These are phyloP conservation scores for Spea bombifrons DNA, from an alignment of 2,113 vertebrate genomes.

Conservation along the genomic window DNA sequence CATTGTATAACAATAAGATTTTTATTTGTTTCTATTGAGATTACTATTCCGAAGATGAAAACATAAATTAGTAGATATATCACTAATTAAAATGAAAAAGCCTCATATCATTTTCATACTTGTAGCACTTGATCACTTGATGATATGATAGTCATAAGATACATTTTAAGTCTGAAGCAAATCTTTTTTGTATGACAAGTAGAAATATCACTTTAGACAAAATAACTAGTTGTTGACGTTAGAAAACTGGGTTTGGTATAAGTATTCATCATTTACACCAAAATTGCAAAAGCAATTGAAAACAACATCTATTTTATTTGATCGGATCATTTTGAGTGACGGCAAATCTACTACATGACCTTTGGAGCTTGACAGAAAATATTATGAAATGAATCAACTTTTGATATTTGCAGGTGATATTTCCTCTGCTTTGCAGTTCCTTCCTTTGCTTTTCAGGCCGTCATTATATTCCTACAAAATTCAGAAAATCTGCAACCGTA, in stretches of 20 bases:
- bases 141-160: neutral
- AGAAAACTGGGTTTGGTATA: constrained; percentile 17
- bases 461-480: too few species aligned
- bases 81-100: too few species aligned
- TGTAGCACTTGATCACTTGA: too few species aligned
- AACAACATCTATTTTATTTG: constrained; percentile 33
- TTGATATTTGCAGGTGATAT: constrained; percentile 32
- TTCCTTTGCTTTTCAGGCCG: too few species aligned
- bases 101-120: too few species aligned
- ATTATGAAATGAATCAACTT: constrained; percentile 31
- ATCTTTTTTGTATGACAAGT: neutral
- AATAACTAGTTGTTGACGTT: constrained; percentile 8
- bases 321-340: constrained; percentile 31
- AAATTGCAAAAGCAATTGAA: constrained; percentile 34
- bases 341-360: constrained; percentile 21
- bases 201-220: constrained; percentile 22
- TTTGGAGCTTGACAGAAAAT: constrained; percentile 34
- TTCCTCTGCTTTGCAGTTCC: neutral
- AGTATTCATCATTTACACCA: constrained; percentile 38
- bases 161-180: neutral
- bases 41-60: too few species aligned
- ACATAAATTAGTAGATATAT: too few species aligned
- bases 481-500: too few species aligned
- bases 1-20: too few species aligned
- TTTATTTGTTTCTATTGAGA: too few species aligned